These are phyloP conservation scores for Hypsopygia costalis DNA, from an alignment of 2,888 invertebrate species.

Conservation along the genomic window DNA sequence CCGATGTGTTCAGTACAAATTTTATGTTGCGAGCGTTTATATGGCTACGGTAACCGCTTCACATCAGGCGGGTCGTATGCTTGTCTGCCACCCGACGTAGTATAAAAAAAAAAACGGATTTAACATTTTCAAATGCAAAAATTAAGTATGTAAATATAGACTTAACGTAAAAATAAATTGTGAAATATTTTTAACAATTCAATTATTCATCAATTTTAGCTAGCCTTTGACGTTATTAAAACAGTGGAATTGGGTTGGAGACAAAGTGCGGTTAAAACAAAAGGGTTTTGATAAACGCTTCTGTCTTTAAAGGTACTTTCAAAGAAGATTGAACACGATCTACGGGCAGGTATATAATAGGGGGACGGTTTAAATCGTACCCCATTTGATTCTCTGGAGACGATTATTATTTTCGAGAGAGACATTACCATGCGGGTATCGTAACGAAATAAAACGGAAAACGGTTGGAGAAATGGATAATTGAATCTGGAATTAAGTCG, in stretches of 20 bases:
- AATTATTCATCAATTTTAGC: constrained; percentile 8
- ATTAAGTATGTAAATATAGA: no score
- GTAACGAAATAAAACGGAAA: constrained; percentile 47
- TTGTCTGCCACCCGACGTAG: no score
- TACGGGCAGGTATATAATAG: constrained; percentile 35
- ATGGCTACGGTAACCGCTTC: no score
- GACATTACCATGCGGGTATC: constrained; percentile 51
- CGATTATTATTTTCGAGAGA: constrained; percentile 51
- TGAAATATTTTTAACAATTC: constrained; percentile 9
- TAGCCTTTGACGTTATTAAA: constrained; percentile 18
- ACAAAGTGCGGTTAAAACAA: constrained; percentile 24
- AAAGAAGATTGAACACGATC: constrained; percentile 30
- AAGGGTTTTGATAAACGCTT: constrained; percentile 23
- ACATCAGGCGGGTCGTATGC: no score
- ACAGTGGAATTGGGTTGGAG: constrained; percentile 23
- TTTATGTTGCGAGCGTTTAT: no score
- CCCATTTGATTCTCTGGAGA: constrained; percentile 37
- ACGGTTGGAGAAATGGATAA: constrained; percentile 44
- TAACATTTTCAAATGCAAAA: no score
- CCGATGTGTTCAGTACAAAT: no score
- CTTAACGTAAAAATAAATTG: no score
- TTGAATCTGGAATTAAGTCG: constrained; percentile 47
- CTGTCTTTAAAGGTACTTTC: constrained; percentile 21
- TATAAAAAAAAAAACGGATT: no score
- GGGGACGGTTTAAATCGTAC: constrained; percentile 25